Base-by-base conservation (phyloP, 2,888 invertebrate species). In the Cephus nigrinus region DNA sequence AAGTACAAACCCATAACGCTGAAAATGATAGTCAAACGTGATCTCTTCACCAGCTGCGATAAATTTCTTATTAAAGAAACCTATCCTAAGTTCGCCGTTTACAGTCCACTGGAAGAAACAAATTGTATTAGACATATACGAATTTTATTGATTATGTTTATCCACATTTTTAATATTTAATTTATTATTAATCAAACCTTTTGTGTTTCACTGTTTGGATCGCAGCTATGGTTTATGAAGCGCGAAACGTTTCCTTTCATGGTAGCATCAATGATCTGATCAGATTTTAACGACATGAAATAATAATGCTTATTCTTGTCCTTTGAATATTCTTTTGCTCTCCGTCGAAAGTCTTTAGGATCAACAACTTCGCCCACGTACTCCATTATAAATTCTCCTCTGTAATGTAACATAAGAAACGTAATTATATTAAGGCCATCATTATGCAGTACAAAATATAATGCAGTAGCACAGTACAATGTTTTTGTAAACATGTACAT, bases 151-250 rank as follows among this genome's bases (percentile, higher is more conserved):
- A 55, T 55, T 9, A 55, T 55, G 23, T 23, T 55, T 9, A 55
- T 55, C 23, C 15, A 55, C 23, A 5, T 23, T 55, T 55, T 23
- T 23, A 55, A 55, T 55, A 55, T 23, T 55, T 55, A 23, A 23
- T 55, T 23, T 55, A 23, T 23, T 55, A 23, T 55, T 9, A 55
- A 55, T 23, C 55, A 23, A 82, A 89, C 90, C 77, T 99, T 99
- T 92, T 99, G 99, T 0, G 99, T 99, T 92, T 98, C 98, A 4
- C 98, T 97, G 91, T 99, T 99, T 0, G 99, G 99, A 86, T 99
- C 98, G 91, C 99, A 99, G 73, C 98, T 98, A 91, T 99, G 99
- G 92, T 99, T 99, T 85, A 99, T 98, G 90, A 99, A 99, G 69
- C 99, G 93, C 0, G 99, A 99, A 80, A 97, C 95, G 90, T 99